phyloP scores from a whole-genome alignment of 2,113 vertebrate species.

The Cairina moschata region DNA sequence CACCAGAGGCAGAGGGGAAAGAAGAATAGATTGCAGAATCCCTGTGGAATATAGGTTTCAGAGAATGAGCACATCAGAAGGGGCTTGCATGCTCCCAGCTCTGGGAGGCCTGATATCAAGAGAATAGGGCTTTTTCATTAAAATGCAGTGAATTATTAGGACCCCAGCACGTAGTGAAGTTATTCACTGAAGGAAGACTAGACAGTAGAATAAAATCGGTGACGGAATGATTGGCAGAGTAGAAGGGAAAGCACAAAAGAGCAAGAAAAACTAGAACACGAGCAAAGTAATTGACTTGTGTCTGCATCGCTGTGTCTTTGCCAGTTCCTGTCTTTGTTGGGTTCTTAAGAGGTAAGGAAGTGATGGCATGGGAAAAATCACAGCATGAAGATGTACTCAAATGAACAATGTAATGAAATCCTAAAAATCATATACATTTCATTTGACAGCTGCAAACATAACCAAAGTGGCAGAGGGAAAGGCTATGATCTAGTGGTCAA shows the following conservation, averaged over 20 bases:
- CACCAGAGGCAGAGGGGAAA: neutral
- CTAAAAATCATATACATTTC: neutral
- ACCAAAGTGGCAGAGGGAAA: neutral
- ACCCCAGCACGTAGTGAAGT: neutral
- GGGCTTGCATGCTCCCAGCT: neutral
- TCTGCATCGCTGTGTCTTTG: neutral
- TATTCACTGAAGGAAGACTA: neutral
- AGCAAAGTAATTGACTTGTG: neutral
- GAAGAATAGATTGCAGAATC: neutral
- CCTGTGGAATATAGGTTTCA: neutral
- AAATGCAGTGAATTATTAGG: neutral
- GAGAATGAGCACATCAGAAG: constrained; percentile 18
- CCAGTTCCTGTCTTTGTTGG: neutral
- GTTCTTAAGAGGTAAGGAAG: neutral
- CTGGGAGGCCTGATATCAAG: neutral
- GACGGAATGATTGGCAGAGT: neutral
- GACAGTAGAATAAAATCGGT: neutral
- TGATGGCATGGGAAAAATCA: neutral
- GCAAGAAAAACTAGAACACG: neutral
- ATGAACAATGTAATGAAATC: neutral
- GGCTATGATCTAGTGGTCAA: neutral
- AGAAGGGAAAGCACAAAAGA: neutral
- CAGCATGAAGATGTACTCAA: neutral
- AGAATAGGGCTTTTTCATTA: constrained; percentile 12
- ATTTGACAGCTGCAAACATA: neutral